phyloP scores from a whole-genome alignment of 2,113 vertebrate species.

The Phocoena sinus region DNA sequence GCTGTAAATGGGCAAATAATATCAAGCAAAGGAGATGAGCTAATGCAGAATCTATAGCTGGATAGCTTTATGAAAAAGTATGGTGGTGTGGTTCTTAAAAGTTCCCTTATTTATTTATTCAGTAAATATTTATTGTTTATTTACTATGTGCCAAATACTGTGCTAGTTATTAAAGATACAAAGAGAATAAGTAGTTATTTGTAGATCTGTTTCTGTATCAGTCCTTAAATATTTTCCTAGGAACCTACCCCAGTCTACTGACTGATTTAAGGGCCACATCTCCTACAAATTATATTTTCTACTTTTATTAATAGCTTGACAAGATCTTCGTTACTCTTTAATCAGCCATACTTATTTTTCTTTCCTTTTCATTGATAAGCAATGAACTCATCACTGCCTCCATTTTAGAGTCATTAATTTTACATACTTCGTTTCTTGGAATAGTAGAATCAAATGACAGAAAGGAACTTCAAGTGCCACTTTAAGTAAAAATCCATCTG shows the following conservation, averaged over 20 bases:
- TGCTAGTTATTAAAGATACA: not conserved
- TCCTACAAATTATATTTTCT: not conserved
- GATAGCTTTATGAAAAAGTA: not conserved
- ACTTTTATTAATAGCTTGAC: conserved; percentile 37
- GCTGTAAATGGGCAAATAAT: not conserved
- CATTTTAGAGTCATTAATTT: conserved; percentile 52
- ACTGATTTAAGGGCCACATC: not conserved
- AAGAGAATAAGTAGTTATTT: not conserved
- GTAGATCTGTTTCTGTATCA: not conserved
- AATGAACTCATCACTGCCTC: not conserved
- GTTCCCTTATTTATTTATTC: not conserved
- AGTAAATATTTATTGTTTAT: not conserved
- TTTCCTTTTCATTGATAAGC: conserved; percentile 50
- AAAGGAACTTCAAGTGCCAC: not conserved
- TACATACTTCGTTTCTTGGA: conserved; percentile 21
- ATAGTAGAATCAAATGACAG: conserved; percentile 29
- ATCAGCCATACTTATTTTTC: conserved; percentile 33
- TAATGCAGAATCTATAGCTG: not conserved
- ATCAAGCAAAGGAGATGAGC: not conserved
- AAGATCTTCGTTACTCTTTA: conserved; percentile 37
- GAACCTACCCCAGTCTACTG: not conserved
- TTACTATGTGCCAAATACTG: not conserved
- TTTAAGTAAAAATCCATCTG: not conserved
- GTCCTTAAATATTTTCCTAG: not conserved
- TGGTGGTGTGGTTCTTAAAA: not conserved